Evolutionary conservation across 2,888 invertebrate genomes (phyloP), one percentile per base, ranked within the genome.

Genomic region (Pecten maximus): DNA sequence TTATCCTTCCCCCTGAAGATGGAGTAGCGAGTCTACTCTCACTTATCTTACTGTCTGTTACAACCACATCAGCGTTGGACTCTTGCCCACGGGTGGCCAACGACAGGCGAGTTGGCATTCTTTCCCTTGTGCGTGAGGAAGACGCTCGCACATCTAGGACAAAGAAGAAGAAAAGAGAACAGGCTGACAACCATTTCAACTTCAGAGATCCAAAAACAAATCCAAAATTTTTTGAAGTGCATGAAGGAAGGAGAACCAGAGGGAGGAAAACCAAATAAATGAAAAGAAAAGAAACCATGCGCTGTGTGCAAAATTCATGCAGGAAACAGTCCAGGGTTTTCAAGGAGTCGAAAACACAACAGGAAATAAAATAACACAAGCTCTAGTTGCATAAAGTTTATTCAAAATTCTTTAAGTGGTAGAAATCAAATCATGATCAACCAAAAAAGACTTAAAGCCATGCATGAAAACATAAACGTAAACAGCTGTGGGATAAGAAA

Each of bases 11-110:
- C 88, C 95, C 96, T 88, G 96, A 95, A n/a, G 96, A 95, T 19
- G 96, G 96, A 40, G 96, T 96, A 40, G 96, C 95, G 90, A 96
- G 92, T 89, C 96, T 94, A 93, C 93, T 94, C 86, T 96, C 96
- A 93, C 95, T 95, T 74, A 95, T 93, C 89, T 94, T 93, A 92
- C 94, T 94, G n/a, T 92, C 93, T 16, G 92, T 89, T 40, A 93
- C 91, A 86, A 93, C 93, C 54, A 94, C 95, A 88, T 95, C 95
- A 44, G 94, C 93, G 40, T 92, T 92, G 28, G 74, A 28, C 90
- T 94, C 94, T 48, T 94, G 93, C 40, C 95, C 95, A 89, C 94
- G 90, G 87, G 94, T 94, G 60, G 94, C 93, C 88, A 96, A 91
- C 48, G 95, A 94, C 89, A 96, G 91, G 54, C 95, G 93, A 44